phyloP scores from a whole-genome alignment of 2,888 invertebrate genomes.

The Himalopsyche tibetana region DNA sequence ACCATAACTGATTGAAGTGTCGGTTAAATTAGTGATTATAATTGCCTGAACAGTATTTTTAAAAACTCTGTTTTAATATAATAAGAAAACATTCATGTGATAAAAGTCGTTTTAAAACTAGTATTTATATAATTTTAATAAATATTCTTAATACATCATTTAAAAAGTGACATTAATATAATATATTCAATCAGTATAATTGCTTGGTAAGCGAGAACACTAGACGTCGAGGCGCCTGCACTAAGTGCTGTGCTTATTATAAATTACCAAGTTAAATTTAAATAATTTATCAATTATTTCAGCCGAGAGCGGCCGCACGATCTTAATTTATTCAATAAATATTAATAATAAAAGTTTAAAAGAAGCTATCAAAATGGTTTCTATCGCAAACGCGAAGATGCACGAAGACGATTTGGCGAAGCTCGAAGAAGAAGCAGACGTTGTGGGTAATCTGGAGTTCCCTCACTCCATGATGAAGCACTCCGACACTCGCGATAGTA shows the following conservation, averaged over 20 bases:
- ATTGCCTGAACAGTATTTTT: not conserved
- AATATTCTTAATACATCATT: not conserved
- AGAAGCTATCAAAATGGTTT: conserved; percentile 22
- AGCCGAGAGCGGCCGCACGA: not conserved
- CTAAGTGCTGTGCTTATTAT: not conserved
- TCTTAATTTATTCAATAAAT: conserved; percentile 49
- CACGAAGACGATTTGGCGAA: conserved; percentile 52
- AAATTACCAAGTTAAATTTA: conserved; percentile 36
- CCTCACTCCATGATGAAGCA: conserved; percentile 73
- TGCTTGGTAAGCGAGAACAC: not conserved
- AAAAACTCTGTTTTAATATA: not conserved
- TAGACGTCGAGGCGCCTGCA: conserved; percentile 13
- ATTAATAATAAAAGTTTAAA: not conserved
- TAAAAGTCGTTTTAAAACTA: not conserved
- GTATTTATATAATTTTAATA: conserved; percentile 4
- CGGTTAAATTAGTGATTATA: not conserved
- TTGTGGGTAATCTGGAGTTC: conserved; percentile 53
- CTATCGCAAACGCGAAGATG: conserved; percentile 2
- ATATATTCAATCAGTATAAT: not conserved
- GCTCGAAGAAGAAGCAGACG: conserved; percentile 59
- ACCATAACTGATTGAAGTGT: not conserved
- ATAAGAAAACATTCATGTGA: conserved; percentile 27
- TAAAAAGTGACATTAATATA: not conserved
- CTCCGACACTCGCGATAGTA: conserved; percentile 78
- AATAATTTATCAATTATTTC: conserved; percentile 29